phyloP scores from a whole-genome alignment of 2,113 vertebrate species.

The Phrynosoma blainvillii region DNA sequence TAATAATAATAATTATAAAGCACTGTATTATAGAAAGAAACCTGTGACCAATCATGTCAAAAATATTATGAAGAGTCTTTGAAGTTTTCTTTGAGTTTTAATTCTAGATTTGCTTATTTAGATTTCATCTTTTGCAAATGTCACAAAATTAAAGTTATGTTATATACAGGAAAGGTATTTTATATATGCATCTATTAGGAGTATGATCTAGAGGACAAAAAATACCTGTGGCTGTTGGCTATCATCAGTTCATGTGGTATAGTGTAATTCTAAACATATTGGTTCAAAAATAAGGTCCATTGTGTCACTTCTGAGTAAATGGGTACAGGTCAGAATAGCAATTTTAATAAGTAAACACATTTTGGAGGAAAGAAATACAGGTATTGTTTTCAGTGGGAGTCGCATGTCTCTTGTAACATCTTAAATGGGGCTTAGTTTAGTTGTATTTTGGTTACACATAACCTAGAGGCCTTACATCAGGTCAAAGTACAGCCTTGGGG shows the following conservation, averaged over 20 bases:
- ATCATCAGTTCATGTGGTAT: background rate
- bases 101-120: background rate
- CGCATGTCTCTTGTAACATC: background rate
- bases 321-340: background rate
- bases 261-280: background rate
- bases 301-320: background rate
- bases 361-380: background rate
- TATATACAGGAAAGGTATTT: background rate
- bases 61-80: background rate
- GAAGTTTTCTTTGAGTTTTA: background rate
- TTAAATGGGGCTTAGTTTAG: background rate
- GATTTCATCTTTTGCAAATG: background rate
- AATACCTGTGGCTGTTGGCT: background rate
- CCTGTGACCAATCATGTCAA: background rate
- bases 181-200: background rate
- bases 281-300: background rate
- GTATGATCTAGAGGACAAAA: background rate
- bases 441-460: background rate
- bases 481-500: no score
- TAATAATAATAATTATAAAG: no score
- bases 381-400: background rate
- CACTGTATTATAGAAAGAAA: constrained; percentile 15
- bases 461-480: background rate
- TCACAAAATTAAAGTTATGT: background rate
- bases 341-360: background rate